phyloP scores from a whole-genome alignment of 2,113 vertebrate genomes.

The Isurus oxyrinchus region DNA sequence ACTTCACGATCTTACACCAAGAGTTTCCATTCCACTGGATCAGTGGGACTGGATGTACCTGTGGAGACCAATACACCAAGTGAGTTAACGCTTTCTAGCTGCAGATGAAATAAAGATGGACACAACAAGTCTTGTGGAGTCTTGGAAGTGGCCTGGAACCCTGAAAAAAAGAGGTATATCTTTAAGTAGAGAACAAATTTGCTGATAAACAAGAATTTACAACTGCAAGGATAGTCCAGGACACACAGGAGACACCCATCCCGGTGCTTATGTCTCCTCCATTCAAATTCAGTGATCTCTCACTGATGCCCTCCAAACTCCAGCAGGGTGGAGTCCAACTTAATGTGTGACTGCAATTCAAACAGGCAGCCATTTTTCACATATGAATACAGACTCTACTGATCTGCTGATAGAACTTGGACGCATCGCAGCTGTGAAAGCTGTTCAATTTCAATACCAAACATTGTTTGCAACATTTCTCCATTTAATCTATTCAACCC shows the following conservation, averaged over 20 bases:
- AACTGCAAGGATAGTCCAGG: neutral
- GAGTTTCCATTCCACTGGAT: neutral
- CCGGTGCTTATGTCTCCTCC: neutral
- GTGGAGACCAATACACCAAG: neutral
- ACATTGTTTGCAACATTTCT: neutral
- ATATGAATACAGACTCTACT: neutral
- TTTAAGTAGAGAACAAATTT: neutral
- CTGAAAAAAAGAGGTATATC: neutral
- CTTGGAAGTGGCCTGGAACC: neutral
- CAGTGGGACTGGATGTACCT: neutral
- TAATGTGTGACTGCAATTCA: neutral
- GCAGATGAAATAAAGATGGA: neutral
- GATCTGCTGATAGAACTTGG: neutral
- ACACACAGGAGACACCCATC: neutral
- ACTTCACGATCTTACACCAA: neutral
- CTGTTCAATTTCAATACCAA: neutral
- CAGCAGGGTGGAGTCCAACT: neutral
- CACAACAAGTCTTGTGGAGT: neutral
- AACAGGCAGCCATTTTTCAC: neutral
- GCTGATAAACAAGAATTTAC: neutral
- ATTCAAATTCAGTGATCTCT: neutral
- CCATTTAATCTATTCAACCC: neutral
- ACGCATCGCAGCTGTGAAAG: neutral
- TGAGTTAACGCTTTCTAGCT: neutral
- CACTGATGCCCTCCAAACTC: neutral